These are phyloP conservation scores for Chlorodrepanis virens DNA, from an alignment of 2,113 vertebrate species.

Conservation along the genomic window DNA sequence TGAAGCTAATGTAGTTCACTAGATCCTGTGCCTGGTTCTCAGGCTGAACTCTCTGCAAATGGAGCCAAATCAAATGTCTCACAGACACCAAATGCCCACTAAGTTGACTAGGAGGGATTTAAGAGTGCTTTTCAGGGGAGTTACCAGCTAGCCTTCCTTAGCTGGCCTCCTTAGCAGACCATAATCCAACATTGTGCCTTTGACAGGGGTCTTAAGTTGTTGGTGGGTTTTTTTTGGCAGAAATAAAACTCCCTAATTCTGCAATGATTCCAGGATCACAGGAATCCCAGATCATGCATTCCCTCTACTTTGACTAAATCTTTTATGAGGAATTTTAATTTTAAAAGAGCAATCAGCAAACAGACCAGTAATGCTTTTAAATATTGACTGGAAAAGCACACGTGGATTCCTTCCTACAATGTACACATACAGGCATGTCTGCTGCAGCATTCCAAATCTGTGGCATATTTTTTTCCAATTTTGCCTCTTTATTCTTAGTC, in stretches of 20 bases:
- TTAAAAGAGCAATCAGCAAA: background rate
- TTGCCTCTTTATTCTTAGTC: background rate
- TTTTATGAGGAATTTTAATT: background rate
- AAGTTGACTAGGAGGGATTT: background rate
- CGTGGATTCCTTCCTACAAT: background rate
- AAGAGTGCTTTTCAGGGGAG: background rate
- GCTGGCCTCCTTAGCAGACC: background rate
- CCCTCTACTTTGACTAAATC: background rate
- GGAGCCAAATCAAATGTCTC: background rate
- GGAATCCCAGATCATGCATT: background rate
- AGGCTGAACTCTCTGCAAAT: background rate
- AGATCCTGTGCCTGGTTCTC: background rate
- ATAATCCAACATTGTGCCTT: background rate
- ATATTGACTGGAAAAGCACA: background rate
- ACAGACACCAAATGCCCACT: background rate
- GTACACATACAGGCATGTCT: rapidly evolving
- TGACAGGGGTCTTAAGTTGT: background rate
- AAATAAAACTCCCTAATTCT: background rate
- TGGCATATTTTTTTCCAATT: background rate
- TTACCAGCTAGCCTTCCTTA: background rate
- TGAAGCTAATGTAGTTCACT: background rate
- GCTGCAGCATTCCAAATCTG: background rate
- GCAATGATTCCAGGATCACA: background rate
- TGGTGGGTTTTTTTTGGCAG: background rate
- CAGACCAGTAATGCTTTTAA: background rate